A percentile compares a stretch with the other conserved stretches of the same genome.
phyloP scores from a whole-genome alignment of 2,888 invertebrate genomes.

The Anagyrus pseudococci region DNA sequence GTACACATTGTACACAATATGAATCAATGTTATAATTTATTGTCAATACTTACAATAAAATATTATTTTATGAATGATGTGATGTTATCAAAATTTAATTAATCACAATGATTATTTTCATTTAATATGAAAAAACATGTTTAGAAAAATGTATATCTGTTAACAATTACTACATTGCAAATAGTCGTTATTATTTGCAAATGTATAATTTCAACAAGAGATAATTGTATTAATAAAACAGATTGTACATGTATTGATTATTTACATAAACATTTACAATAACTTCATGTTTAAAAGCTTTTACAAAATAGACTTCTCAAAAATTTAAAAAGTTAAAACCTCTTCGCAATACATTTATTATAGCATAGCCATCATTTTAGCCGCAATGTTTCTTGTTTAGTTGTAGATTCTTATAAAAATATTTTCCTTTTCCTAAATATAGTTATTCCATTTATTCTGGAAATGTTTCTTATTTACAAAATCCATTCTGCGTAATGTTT shows the following conservation, averaged over 20 bases:
- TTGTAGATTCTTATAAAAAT: background rate
- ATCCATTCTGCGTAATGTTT: background rate
- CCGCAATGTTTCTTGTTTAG: background rate
- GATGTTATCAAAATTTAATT: background rate
- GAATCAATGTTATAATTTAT: no score
- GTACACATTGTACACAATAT: no score
- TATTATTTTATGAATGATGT: constrained; percentile 1
- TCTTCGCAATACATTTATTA: background rate
- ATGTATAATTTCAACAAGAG: constrained; percentile 5
- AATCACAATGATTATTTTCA: background rate
- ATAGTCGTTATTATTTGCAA: constrained; percentile 6
- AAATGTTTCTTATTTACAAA: background rate
- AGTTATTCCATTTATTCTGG: background rate
- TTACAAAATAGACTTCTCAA: background rate
- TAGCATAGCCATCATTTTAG: background rate
- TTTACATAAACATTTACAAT: constrained; percentile 18
- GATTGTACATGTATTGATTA: constrained; percentile 12
- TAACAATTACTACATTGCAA: background rate
- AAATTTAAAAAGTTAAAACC: background rate
- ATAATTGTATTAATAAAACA: constrained; percentile 4
- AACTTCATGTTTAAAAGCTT: constrained; percentile 2
- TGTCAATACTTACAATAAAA: background rate
- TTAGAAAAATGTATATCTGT: constrained; percentile 3
- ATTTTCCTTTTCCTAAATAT: background rate
- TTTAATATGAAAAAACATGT: background rate